phyloP scores from a whole-genome alignment of 2,113 vertebrate genomes.

The Salvelinus fontinalis region DNA sequence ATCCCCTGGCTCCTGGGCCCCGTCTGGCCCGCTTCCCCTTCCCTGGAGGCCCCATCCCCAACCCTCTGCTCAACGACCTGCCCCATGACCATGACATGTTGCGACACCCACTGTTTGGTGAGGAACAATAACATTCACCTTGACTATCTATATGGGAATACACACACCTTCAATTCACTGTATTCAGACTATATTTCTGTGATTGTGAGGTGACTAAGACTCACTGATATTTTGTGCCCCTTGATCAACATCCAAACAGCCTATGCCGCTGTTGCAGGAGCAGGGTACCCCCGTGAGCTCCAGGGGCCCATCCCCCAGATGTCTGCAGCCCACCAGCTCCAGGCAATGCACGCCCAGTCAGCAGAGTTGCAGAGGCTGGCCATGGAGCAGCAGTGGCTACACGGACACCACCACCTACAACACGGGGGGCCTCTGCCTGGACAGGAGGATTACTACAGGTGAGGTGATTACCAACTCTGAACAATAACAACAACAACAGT shows the following conservation, averaged over 20 bases:
- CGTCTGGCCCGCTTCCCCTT: constrained; percentile 94
- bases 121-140: constrained; percentile 44
- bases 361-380: constrained; percentile 97
- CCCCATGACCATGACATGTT: constrained; percentile 98
- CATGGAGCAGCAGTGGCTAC: constrained; percentile 98
- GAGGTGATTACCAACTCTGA: constrained; percentile 2
- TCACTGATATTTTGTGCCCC: neutral
- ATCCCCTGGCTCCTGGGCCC: constrained; percentile 87
- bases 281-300: constrained; percentile 89
- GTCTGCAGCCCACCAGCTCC: constrained; percentile 97
- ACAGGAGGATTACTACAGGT: constrained; percentile 99
- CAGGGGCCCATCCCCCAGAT: constrained; percentile 91
- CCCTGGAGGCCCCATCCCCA: constrained; percentile 89
- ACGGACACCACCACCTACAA: constrained; percentile 93
- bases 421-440: constrained; percentile 91
- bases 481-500: neutral
- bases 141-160: neutral
- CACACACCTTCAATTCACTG: neutral
- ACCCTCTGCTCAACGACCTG: constrained; percentile 88
- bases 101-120: constrained; percentile 95
- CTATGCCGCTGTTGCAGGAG: constrained; percentile 64
- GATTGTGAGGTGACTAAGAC: neutral
- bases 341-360: constrained; percentile 98
- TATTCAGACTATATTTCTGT: neutral
- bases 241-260: too few relatives aligned